phyloP scores from a whole-genome alignment of 53 echinoderm and acorn worm species.

The Arbacia lixula region DNA sequence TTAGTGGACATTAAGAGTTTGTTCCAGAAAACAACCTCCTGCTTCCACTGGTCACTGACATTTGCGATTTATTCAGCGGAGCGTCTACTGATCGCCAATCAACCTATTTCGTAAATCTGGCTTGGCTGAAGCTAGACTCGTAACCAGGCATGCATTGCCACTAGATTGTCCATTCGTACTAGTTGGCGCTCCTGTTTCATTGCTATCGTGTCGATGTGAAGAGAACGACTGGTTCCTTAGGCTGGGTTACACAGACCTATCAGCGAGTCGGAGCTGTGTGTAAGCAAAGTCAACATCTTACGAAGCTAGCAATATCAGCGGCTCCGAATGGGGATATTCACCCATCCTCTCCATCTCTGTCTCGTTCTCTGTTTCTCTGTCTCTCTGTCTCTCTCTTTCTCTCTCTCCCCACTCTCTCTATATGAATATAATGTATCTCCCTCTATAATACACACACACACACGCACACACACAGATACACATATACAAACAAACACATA shows the following conservation, averaged over 20 bases:
- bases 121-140: not conserved
- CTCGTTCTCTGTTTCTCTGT: not conserved
- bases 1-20: too few relatives aligned
- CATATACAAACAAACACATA: too few relatives aligned
- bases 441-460: too few relatives aligned
- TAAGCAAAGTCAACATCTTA: conserved; percentile 43
- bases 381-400: not conserved
- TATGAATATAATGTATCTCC: too few relatives aligned
- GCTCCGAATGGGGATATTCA: not conserved
- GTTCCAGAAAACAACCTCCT: too few relatives aligned
- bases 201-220: not conserved
- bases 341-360: conserved; percentile 1
- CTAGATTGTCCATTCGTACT: not conserved
- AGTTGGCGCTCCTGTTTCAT: too few relatives aligned
- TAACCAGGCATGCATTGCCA: not conserved
- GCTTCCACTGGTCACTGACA: too few relatives aligned
- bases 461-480: too few relatives aligned
- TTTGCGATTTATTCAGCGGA: too few relatives aligned
- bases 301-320: conserved; percentile 40
- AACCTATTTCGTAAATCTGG: not conserved
- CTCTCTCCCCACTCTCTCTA: too few relatives aligned
- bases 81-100: conserved; percentile 36
- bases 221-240: conserved; percentile 35
- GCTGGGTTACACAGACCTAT: not conserved
- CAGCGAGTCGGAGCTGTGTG: conserved; percentile 8